phyloP scores from a whole-genome alignment of 2,797 vertebrate genomes.

The Pseudochirops cupreus region DNA sequence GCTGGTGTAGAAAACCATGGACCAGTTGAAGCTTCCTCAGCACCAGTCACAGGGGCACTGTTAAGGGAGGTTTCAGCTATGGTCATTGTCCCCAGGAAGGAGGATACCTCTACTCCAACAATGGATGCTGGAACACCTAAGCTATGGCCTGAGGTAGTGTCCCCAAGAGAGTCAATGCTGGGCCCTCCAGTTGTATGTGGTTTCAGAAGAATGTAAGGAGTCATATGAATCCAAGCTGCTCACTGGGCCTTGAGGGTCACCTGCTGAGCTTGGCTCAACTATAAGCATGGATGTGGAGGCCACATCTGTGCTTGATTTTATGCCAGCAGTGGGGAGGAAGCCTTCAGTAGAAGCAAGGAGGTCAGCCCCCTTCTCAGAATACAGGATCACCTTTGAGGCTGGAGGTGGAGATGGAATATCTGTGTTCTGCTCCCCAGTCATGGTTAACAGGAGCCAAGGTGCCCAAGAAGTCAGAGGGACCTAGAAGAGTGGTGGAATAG shows the following conservation, averaged over 20 bases:
- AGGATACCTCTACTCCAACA: too few species aligned
- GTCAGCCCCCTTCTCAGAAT: too few species aligned
- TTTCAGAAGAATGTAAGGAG: not conserved
- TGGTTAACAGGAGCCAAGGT: not conserved
- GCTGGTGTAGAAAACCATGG: too few species aligned
- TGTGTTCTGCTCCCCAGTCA: not conserved
- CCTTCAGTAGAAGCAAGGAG: not conserved
- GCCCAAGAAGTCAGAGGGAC: not conserved
- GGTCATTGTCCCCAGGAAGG: too few species aligned
- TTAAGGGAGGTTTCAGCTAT: too few species aligned
- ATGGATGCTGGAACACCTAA: not conserved
- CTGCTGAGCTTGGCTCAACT: not conserved
- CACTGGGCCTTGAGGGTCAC: not conserved
- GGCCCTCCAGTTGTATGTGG: not conserved
- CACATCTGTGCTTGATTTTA: rapidly evolving
- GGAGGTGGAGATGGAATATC: too few species aligned
- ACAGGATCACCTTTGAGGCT: too few species aligned
- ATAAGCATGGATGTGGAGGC: not conserved
- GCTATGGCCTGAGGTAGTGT: not conserved
- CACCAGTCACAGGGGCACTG: too few species aligned
- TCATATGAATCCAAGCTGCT: not conserved
- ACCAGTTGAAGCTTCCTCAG: too few species aligned
- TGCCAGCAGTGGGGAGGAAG: not conserved
- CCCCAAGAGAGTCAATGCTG: too few species aligned
- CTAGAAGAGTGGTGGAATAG: not conserved